Base-by-base conservation (phyloP, 2,113 vertebrate genomes). In the Perca flavescens region DNA sequence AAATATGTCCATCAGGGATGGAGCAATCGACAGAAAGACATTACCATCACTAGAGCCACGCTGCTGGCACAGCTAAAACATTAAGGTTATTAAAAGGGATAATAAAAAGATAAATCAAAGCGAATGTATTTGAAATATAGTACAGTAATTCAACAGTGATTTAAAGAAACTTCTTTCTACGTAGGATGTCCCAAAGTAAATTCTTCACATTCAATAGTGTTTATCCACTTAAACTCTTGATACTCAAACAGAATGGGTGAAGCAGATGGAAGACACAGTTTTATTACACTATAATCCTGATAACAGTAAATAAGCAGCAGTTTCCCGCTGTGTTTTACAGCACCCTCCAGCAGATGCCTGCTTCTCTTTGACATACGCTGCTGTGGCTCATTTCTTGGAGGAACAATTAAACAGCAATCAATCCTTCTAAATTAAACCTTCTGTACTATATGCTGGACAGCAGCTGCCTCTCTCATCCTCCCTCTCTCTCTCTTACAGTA, bases 371-470 rank as follows among this genome's bases (percentile, higher is more conserved):
- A 54, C 74, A 75, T 7, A 21, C 11, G 47, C 75, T 52, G 80
- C 82, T 70, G 56, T 15, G 71, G 73, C 88, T 88, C 77, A 74
- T 89, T 89, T 89, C 67, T 57, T 28, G 17, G 47, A 60, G 75
- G 22, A 82, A 78, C 73, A 31, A 91, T 94, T 84, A 91, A 86
- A 89, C 80, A 13, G 65, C 75, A 72, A 91, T 93, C 84, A 82
- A 14, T 81, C 69, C 9, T 78, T 40, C 67, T 49, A 65, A 87
- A 49, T 84, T 66, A 89, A 85, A 79, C 40, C 71, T 36, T 47
- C 49, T 53, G 73, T 80, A 49, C 49, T 50, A 71, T 82, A 49
- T 36, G 77, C 77, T 74, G 87, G 53, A 62, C 56, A 17, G 62
- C 79, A 81, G 82, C 84, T 86, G 89, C 21, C 36, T 49, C 19